Conservation (phyloP, 2,113 vertebrate species). For the Hassar affinis region DNA sequence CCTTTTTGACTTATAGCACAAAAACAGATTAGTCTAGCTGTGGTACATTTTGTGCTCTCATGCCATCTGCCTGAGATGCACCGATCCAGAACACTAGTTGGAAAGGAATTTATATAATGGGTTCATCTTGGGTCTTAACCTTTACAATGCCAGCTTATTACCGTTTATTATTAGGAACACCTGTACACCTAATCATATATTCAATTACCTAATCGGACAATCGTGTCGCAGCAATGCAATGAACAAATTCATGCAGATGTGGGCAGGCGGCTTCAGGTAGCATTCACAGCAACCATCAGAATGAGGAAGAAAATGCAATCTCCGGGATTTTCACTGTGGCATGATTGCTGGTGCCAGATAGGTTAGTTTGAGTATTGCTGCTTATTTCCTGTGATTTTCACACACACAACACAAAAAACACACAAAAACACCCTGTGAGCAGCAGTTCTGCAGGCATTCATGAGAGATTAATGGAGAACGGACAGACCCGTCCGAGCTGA, state of each 20-base stretch:
- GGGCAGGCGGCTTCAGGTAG: not conserved
- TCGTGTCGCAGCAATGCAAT: not conserved
- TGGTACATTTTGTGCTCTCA: constrained; percentile 7
- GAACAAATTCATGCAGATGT: not conserved
- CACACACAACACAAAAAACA: no score
- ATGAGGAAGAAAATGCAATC: not conserved
- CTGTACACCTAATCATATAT: not conserved
- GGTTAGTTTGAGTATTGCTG: not conserved
- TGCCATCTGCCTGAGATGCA: constrained; percentile 8
- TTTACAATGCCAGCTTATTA: not conserved
- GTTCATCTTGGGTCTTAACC: not conserved
- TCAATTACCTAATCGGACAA: not conserved
- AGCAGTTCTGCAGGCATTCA: no score
- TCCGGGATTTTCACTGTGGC: not conserved
- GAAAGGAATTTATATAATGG: constrained; percentile 1
- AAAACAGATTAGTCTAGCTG: constrained; percentile 18
- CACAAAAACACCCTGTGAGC: no score
- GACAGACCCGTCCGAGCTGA: no score
- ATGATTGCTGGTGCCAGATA: not conserved
- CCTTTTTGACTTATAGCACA: not conserved
- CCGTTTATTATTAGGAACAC: not conserved
- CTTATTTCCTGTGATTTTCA: no score
- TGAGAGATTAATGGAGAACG: no score
- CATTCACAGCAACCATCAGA: not conserved
- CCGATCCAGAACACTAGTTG: not conserved